Base-by-base conservation (phyloP, 2,113 vertebrate genomes). In the Mesoclemmys tuberculata region DNA sequence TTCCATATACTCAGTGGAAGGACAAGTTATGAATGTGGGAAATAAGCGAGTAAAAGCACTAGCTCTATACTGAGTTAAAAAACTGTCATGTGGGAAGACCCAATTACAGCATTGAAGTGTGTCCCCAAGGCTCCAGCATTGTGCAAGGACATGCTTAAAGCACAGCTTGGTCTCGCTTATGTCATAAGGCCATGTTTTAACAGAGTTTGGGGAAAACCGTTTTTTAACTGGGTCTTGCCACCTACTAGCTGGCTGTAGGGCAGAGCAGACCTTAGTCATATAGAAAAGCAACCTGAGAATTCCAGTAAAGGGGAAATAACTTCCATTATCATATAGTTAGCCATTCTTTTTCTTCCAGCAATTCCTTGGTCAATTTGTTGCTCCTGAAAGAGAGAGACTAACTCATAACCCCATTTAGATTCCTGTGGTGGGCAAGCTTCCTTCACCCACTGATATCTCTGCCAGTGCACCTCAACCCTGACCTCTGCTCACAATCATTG, bases 401-500 rank as follows among this genome's bases (percentile, higher is more conserved):
- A 49, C 74, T 79, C 54, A 49, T 56, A 85, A 27, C 83, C 48
- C 55, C 55, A 85, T 31, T 46, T 83, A n/a, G 3, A 1, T 4
- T 38, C 24, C 55, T 93, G 58, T 56, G 79, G 11, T n/a, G 2
- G 56, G n/a, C 89, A 49, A 88, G 52, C 27, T 1, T 10, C 22
- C 44, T 27, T 77, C 3, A 0, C 52, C 29, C 13, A 41, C 0
- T 0, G 7, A 56, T 78, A 44, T 85, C 55, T 92, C 54, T 87
- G 68, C 74, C 1, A 8, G 58, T 46, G 2, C 58, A 24, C 26
- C 1, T 0, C 82, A 84, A 41, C 46, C 16, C 14, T 94, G 83
- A 27, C 24, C 75, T 90, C 74, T 79, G 3, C 0, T 86, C 91
- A 31, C 26, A 1, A 0, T 9, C 54, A 0, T 0, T 64, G 48